phyloP scores from a whole-genome alignment of 2,888 invertebrate genomes.

The Metacarcinus magister region DNA sequence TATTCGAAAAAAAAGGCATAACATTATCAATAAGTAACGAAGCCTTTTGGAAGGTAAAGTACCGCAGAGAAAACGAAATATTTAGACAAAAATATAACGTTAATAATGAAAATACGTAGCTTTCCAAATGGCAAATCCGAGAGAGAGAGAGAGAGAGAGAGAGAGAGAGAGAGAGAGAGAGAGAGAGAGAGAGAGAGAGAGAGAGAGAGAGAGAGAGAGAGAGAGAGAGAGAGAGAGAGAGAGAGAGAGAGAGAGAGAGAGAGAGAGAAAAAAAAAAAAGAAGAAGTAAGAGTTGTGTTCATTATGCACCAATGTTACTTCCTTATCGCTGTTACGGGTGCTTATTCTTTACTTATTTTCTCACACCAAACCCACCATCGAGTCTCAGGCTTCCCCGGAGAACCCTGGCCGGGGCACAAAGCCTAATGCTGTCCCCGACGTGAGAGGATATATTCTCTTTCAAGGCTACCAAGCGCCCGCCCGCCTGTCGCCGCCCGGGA shows the following conservation, averaged over 20 bases:
- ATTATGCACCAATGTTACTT: background rate
- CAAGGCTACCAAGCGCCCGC: background rate
- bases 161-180: too few species aligned
- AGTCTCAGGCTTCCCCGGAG: background rate
- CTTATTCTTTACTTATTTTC: background rate
- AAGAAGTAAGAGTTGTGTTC: background rate
- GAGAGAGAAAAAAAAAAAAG: too few species aligned
- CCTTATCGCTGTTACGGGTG: background rate
- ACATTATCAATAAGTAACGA: background rate
- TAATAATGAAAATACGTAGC: background rate
- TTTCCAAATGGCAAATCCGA: background rate
- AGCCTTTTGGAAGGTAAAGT: background rate
- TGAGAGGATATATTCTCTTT: slow-evolving; percentile 37
- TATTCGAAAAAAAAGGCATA: background rate
- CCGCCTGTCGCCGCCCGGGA: background rate
- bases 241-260: slow-evolving; percentile 40
- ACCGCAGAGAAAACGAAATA: background rate
- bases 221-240: slow-evolving; percentile 5
- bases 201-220: too few species aligned
- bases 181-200: too few species aligned
- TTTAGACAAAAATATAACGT: background rate
- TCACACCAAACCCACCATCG: background rate
- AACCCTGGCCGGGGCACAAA: background rate
- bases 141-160: too few species aligned
- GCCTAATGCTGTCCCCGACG: background rate